Evolutionary conservation across 2,888 invertebrate species (phyloP), one percentile per base, ranked within the genome.

Genomic region (Melolontha melolontha): DNA sequence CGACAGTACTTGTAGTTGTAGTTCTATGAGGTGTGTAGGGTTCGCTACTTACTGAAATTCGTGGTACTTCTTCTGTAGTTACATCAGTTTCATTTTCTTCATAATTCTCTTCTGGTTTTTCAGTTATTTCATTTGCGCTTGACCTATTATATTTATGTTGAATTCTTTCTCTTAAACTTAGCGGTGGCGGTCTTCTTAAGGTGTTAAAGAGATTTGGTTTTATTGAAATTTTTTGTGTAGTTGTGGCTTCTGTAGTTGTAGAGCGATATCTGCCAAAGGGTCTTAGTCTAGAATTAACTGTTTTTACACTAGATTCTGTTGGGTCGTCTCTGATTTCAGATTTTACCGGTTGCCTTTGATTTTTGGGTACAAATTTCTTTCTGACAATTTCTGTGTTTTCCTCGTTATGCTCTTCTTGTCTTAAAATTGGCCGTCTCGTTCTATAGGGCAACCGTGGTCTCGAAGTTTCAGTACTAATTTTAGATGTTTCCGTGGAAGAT

Each of bases 361-460:
- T 81, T 75, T 83, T 84, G 0, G 84, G 84, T 41, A 75, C 74
- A 67, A 83, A 84, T 70, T 77, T 80, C 5, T 71, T 70, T 64
- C 80, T 81, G 71, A 83, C 83, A n/a, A 82, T 80, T 70, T 82
- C 81, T 0, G 86, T 85, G 27, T 67, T 72, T 51, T 79, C 75
- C 66, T 81, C 82, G 64, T 79, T 84, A 17, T 79, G 81, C 70
- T 85, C 85, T 16, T 76, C 77, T 40, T 73, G 72, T 7, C 83
- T 83, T 80, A 83, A 71, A 16, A 76, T 71, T 73, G 82, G 85
- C 34, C 83, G 78, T 73, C 87, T 82, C 7, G 78, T 73, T 76
- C 88, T 82, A 63, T 84, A 85, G 0, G 88, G 86, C 75, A 83
- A 86, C 75, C 88, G 80, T 6, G 84, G 42, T 77, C 85, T 86